phyloP scores from a whole-genome alignment of 1,140 invertebrate species.

The Drosophila parvula region DNA sequence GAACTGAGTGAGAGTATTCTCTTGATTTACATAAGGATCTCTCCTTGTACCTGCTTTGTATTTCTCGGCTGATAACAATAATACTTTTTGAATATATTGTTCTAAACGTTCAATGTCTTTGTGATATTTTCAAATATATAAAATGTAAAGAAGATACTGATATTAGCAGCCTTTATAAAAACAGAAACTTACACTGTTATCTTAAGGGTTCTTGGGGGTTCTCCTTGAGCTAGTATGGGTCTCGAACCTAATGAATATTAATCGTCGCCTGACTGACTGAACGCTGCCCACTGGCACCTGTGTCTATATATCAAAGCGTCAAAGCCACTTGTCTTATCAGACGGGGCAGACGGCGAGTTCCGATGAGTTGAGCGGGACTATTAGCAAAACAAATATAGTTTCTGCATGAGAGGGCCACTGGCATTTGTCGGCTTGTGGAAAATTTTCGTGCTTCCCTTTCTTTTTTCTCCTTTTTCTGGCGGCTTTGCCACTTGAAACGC shows the following conservation, averaged over 20 bases:
- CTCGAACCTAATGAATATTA: conserved; percentile 55
- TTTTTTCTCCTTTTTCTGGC: conserved; percentile 1
- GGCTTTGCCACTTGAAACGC: conserved; percentile 70
- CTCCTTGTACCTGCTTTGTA: too few species aligned
- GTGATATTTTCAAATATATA: not conserved
- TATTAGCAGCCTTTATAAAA: not conserved
- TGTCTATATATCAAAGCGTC: conserved; percentile 73
- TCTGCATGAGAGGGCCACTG: conserved; percentile 60
- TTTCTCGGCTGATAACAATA: too few species aligned
- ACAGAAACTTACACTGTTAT: not conserved
- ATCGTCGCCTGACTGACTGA: conserved; percentile 55
- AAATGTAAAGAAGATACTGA: not conserved
- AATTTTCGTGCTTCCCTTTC: conserved; percentile 4
- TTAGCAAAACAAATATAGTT: conserved; percentile 81
- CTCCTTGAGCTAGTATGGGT: not conserved
- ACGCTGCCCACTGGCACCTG: conserved; percentile 25
- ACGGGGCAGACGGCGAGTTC: conserved; percentile 47
- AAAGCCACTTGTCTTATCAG: conserved; percentile 82
- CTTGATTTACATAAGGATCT: too few species aligned
- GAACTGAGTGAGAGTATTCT: too few species aligned
- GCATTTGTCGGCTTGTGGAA: conserved; percentile 33
- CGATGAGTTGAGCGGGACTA: conserved; percentile 66
- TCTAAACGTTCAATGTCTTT: too few species aligned
- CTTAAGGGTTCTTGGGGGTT: not conserved
- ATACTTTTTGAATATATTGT: too few species aligned